Evolutionary conservation across 2,797 vertebrate genomes (phyloP).

Genomic region (Salmo trutta): DNA sequence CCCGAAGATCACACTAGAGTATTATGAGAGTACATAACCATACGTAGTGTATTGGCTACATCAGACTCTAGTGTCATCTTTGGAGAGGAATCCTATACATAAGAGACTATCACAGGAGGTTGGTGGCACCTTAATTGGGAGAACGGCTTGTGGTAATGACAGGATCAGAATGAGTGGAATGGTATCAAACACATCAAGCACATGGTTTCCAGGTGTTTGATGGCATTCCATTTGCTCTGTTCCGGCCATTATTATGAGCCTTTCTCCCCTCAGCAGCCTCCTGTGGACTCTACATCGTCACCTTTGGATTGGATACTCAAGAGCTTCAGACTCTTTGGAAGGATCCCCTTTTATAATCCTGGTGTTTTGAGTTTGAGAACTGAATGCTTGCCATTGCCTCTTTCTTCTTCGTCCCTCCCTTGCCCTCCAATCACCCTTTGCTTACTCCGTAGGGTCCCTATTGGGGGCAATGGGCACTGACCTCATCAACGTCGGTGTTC

Average conservation of each 20-base stretch:
- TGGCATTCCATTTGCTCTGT: no score
- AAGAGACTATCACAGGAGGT: not conserved
- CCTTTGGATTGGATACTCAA: not conserved
- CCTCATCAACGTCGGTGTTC: not conserved
- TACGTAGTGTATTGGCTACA: not conserved
- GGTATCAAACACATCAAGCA: no score
- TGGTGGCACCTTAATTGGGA: no score
- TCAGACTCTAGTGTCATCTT: not conserved
- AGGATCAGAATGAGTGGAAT: no score
- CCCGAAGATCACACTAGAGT: not conserved
- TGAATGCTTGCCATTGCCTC: not conserved
- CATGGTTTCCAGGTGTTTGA: no score
- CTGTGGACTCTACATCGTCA: not conserved
- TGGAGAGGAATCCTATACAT: not conserved
- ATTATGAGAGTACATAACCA: not conserved
- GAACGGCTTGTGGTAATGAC: no score
- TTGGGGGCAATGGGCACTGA: not conserved
- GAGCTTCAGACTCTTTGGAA: not conserved
- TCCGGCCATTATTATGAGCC: no score
- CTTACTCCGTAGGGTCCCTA: not conserved
- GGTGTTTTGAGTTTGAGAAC: not conserved
- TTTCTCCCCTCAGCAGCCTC: no score
- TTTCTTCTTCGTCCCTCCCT: not conserved
- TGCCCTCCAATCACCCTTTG: not conserved
- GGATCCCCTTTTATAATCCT: not conserved